phyloP scores from a whole-genome alignment of 2,888 invertebrate genomes.

The Luperina testacea region DNA sequence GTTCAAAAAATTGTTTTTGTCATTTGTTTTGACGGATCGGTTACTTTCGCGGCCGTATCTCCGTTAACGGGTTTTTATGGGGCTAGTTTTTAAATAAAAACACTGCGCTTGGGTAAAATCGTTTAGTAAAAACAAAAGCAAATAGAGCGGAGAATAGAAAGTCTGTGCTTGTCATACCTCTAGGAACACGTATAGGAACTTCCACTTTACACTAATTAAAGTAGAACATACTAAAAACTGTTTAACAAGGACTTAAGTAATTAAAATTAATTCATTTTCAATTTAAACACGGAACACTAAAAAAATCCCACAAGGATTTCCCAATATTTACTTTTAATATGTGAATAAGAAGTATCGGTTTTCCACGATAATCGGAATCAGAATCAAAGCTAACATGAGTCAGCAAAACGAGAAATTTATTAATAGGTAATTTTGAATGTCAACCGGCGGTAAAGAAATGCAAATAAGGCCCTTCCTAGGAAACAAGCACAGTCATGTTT shows the following conservation, averaged over 20 bases:
- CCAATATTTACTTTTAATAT: neutral
- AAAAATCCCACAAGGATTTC: neutral
- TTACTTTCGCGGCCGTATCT: no score
- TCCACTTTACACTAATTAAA: neutral
- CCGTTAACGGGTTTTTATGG: neutral
- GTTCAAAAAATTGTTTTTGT: no score
- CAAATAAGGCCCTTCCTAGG: neutral
- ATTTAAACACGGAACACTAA: neutral
- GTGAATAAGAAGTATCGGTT: neutral
- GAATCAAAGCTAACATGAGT: conserved; percentile 13
- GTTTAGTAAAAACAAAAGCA: neutral
- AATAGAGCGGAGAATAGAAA: neutral
- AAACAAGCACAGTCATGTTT: neutral
- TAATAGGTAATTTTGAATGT: neutral
- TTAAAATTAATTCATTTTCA: neutral
- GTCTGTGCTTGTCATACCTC: neutral
- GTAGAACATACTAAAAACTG: no score
- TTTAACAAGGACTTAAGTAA: no score
- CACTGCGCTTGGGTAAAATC: neutral
- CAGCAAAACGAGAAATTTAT: conserved; percentile 4
- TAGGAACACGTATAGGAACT: neutral
- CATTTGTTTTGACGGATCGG: no score
- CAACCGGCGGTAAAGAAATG: neutral
- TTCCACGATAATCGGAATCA: neutral
- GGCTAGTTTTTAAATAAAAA: neutral